Conservation (phyloP, 2,888 invertebrate genomes). For the Falcaria lacertinaria region DNA sequence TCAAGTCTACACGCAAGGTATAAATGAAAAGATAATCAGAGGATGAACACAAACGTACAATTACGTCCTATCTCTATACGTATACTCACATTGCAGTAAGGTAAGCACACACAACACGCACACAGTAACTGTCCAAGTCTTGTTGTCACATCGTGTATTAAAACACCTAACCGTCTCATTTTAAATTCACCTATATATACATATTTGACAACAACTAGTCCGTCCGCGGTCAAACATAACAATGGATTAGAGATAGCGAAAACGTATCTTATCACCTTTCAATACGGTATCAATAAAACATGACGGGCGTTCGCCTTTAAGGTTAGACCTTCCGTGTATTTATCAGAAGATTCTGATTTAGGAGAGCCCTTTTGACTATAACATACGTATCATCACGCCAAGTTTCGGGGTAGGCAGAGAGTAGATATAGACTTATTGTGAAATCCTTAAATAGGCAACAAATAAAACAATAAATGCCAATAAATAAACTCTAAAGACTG, state of each 20-base stretch:
- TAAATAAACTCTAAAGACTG: no score
- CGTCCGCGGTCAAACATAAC: constrained; percentile 38
- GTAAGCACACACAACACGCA: constrained; percentile 31
- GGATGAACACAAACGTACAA: neutral
- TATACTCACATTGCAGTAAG: constrained; percentile 49
- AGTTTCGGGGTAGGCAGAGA: no score
- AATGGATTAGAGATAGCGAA: constrained; percentile 46
- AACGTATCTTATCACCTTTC: constrained; percentile 61
- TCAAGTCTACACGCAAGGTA: no score
- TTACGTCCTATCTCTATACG: neutral
- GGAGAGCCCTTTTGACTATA: neutral
- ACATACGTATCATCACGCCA: no score
- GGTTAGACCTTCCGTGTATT: constrained; percentile 32
- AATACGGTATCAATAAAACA: constrained; percentile 60
- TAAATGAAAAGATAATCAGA: no score
- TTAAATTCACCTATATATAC: constrained; percentile 26
- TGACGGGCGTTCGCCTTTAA: constrained; percentile 21
- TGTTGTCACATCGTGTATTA: constrained; percentile 34
- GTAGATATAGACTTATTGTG: no score
- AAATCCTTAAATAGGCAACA: no score
- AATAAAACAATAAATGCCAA: no score
- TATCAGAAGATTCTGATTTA: neutral
- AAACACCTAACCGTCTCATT: constrained; percentile 41
- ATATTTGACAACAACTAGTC: constrained; percentile 25
- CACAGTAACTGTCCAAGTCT: constrained; percentile 37